Percentiles rank a stretch among this genome's conserved stretches.
These are phyloP conservation scores for Bufotes viridis DNA, from an alignment of 2,797 vertebrate species.

Conservation along the genomic window DNA sequence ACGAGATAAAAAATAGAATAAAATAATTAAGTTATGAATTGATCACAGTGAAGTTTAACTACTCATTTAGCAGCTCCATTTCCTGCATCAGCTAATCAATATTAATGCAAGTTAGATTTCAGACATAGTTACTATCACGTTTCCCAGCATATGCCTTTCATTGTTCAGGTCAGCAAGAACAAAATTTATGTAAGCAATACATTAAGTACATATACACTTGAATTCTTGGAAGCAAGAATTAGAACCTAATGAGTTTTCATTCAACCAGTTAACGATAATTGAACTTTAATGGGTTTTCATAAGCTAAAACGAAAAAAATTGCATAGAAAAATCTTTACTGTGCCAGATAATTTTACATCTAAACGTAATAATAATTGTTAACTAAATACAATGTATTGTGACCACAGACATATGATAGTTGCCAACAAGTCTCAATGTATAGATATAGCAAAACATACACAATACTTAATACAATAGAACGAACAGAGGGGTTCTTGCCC, in stretches of 20 bases:
- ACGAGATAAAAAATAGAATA: background rate
- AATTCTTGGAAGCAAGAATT: background rate
- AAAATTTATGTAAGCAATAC: background rate
- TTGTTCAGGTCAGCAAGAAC: background rate
- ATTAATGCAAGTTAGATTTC: background rate
- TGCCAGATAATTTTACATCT: background rate
- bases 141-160: conserved; percentile 17
- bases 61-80: background rate
- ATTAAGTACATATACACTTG: background rate
- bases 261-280: background rate
- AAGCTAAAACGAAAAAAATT: background rate
- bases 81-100: conserved; percentile 14
- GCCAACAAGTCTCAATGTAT: background rate
- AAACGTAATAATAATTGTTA: background rate
- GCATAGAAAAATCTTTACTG: background rate
- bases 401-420: background rate
- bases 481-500: too few relatives aligned
- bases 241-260: background rate
- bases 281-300: background rate
- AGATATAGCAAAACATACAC: too few relatives aligned
- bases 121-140: conserved; percentile 9
- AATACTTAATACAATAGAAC: too few relatives aligned
- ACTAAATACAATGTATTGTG: background rate
- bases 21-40: background rate
- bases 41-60: background rate